Conservation (phyloP, 1,140 invertebrate species). For the Bilobella aurantiaca region DNA sequence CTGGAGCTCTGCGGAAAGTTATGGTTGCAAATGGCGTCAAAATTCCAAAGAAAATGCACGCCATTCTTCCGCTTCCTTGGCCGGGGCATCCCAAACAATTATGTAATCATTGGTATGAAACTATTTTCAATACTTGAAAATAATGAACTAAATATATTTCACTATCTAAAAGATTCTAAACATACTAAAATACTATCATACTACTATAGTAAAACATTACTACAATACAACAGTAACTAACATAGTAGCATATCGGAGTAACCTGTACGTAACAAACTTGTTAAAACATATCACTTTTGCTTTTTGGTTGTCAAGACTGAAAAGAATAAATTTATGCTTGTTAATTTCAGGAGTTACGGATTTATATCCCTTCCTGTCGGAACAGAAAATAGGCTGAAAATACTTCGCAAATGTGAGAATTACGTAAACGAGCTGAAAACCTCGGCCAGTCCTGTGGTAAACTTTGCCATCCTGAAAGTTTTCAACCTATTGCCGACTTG, state of each 20-base stretch:
- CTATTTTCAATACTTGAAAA: no score
- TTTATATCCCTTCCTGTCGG: conserved; percentile 27
- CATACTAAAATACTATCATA: no score
- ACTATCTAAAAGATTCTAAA: no score
- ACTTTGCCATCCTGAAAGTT: conserved; percentile 24
- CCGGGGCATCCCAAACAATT: conserved; percentile 27
- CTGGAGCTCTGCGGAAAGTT: conserved; percentile 23
- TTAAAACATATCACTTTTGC: no score
- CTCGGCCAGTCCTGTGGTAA: conserved; percentile 27
- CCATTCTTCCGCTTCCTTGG: conserved; percentile 30
- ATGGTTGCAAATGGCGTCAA: conserved; percentile 26
- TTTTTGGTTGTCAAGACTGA: no score
- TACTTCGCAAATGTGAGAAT: conserved; percentile 20
- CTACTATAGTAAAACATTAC: no score
- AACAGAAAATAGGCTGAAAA: neutral
- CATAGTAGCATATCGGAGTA: neutral
- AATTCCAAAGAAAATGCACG: conserved; percentile 29
- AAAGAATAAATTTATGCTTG: no score
- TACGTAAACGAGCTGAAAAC: conserved; percentile 26
- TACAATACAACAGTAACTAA: neutral
- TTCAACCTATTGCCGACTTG: conserved; percentile 31
- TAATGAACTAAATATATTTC: no score
- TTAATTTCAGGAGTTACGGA: conserved; percentile 29
- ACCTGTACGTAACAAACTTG: neutral
- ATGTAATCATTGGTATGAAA: conserved; percentile 28